Evolutionary conservation across 2,113 vertebrate species (phyloP), one percentile per base, ranked within the genome.

Genomic region (Sprattus sprattus): DNA sequence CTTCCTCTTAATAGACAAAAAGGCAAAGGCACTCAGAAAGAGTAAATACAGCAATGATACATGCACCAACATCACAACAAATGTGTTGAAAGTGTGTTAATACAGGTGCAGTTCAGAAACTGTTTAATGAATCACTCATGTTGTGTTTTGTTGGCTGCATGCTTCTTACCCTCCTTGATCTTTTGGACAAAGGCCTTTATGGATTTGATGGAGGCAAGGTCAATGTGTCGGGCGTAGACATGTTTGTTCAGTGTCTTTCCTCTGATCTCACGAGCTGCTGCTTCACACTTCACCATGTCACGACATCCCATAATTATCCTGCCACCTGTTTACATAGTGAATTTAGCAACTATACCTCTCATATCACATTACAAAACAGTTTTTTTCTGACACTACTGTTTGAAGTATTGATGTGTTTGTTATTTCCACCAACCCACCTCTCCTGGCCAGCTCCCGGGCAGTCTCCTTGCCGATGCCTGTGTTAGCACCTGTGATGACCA

Each of bases 401-500:
- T 60, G 18, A 60, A 22, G 54, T 60, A 45, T 32, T 81, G 16
- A 60, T 32, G 78, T 54, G 4, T 60, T 60, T 60, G 54, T 5
- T 78, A 39, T 71, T 25, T 71, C 64, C 44, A 32, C 11, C 71
- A 15, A 18, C 28, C 86, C 85, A 95, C 95, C 95, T 93, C 94
- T 95, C 54, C 18, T 92, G 67, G 96, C 97, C 90, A 97, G 93
- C 45, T 97, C 96, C 81, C 88, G 54, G 10, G 96, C 96, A 0
- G 96, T 97, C 86, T 94, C 95, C 85, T 96, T 96, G 50, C 97
- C 97, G 0, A 97, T 97, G 50, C 97, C 96, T 0, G 95, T 95
- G 90, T 97, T 97, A 80, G 96, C 97, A 0, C 97, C 97, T 0
- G 96, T 97, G 84, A 97, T 93, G 0, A 97, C 93, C 67, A 96